Conservation (phyloP, 2,888 invertebrate genomes). For the Polydesmus complanatus region DNA sequence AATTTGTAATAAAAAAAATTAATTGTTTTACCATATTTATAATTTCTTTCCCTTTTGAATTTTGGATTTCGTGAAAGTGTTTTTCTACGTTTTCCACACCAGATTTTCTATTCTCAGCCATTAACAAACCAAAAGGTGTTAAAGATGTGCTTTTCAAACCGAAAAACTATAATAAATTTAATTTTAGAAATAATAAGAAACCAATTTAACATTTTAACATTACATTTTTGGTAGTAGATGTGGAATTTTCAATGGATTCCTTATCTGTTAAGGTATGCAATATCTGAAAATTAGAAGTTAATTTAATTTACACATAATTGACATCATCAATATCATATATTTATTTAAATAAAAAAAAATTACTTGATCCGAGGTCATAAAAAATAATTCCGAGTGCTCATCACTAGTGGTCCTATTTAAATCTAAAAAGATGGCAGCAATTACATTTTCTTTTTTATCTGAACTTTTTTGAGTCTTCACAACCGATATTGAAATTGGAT, state of each 20-base stretch:
- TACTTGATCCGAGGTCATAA: conserved; percentile 2
- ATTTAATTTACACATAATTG: not conserved
- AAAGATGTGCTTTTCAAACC: conserved; percentile 1
- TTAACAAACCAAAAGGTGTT: conserved; percentile 14
- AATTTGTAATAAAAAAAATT: not conserved
- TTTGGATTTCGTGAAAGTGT: not conserved
- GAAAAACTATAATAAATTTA: conserved; percentile 1
- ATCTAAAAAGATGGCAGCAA: too few relatives aligned
- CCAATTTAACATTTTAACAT: conserved; percentile 1
- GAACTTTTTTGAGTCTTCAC: too few relatives aligned
- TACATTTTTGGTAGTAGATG: not conserved
- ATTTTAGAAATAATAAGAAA: not conserved
- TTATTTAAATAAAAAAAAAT: not conserved
- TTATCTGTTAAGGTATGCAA: not conserved
- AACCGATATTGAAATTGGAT: too few relatives aligned
- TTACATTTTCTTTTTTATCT: not conserved
- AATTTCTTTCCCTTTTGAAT: not conserved
- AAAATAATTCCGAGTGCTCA: not conserved
- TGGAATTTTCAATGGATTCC: not conserved
- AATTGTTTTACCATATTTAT: not conserved
- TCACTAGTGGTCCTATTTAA: too few relatives aligned
- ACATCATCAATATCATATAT: not conserved
- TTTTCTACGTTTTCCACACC: conserved; percentile 4
- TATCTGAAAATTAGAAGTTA: not conserved
- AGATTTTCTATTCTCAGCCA: conserved; percentile 13